Conservation (phyloP, 1,140 invertebrate species). For the Sinonovacula constricta region DNA sequence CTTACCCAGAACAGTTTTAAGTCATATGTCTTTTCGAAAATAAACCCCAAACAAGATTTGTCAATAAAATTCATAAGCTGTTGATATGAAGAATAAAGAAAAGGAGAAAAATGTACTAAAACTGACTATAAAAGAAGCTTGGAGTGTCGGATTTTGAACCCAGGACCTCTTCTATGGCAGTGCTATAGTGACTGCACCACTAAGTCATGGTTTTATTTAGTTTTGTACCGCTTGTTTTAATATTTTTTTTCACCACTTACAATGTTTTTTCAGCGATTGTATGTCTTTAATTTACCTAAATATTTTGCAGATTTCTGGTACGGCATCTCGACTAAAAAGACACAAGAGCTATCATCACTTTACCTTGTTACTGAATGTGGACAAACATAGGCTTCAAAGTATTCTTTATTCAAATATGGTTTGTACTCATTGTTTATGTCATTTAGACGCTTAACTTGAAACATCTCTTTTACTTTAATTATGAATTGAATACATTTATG, state of each 20-base stretch:
- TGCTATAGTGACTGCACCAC: too few species aligned
- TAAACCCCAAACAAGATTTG: too few species aligned
- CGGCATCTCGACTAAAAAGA: slow-evolving; percentile 92
- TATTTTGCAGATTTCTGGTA: slow-evolving; percentile 85
- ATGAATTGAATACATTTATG: too few species aligned
- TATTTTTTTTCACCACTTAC: background rate
- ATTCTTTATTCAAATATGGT: slow-evolving; percentile 67
- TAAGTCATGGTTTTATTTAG: too few species aligned
- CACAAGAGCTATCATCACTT: slow-evolving; percentile 96
- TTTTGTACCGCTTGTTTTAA: background rate
- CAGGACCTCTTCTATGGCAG: background rate
- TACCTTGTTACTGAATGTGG: slow-evolving; percentile 91
- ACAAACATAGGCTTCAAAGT: slow-evolving; percentile 84
- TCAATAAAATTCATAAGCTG: too few species aligned
- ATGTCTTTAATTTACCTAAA: background rate
- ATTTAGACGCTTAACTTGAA: too few species aligned
- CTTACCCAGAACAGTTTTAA: too few species aligned
- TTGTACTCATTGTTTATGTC: too few species aligned
- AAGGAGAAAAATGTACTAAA: too few species aligned
- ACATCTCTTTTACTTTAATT: too few species aligned
- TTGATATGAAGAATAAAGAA: too few species aligned
- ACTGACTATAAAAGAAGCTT: background rate
- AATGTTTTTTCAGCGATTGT: background rate
- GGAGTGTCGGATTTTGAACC: background rate
- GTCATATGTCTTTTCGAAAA: too few species aligned